Conservation (phyloP, 2,888 invertebrate genomes). For the Dolomedes plantarius region DNA sequence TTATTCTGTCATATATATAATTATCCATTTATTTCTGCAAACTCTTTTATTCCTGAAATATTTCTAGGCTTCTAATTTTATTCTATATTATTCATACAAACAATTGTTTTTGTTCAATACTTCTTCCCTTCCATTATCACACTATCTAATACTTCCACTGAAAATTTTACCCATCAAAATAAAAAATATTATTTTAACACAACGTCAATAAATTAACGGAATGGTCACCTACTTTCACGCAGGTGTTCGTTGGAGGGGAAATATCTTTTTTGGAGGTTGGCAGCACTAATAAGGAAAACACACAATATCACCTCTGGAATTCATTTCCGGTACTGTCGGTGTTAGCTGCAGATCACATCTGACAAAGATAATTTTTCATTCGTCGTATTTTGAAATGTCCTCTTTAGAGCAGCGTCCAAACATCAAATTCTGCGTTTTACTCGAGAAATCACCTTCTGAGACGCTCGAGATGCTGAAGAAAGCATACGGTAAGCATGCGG, state of each 20-base stretch:
- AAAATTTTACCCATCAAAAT: too few species aligned
- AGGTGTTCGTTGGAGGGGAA: background rate
- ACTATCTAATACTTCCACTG: too few species aligned
- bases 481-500: background rate
- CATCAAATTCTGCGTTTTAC: conserved; percentile 40
- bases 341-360: conserved; percentile 21
- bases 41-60: too few species aligned
- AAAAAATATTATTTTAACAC: too few species aligned
- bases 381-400: conserved; percentile 5
- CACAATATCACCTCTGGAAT: conserved; percentile 6
- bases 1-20: too few species aligned
- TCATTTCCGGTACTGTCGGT: background rate
- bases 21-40: too few species aligned
- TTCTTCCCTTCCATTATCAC: too few species aligned
- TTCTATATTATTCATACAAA: too few species aligned
- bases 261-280: background rate
- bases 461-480: background rate
- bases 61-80: too few species aligned
- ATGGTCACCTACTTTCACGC: background rate
- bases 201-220: background rate
- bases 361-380: conserved; percentile 17
- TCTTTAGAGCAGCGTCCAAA: conserved; percentile 24
- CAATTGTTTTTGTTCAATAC: too few species aligned
- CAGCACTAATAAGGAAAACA: conserved; percentile 13
- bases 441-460: background rate